phyloP scores from a whole-genome alignment of 2,113 vertebrate genomes.

The Tor tambroides region DNA sequence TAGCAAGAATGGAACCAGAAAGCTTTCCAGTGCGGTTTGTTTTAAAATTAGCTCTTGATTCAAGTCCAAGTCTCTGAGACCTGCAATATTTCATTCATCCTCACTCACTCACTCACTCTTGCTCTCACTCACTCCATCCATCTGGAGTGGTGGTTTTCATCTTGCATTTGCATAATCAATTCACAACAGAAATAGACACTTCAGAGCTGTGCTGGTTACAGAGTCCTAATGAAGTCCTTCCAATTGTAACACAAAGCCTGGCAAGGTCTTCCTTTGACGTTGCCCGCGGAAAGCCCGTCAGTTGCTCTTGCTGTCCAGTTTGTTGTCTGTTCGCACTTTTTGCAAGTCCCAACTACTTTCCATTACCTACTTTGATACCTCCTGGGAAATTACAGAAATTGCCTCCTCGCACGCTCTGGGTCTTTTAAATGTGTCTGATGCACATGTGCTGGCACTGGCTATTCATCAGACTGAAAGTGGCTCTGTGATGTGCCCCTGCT shows the following conservation, averaged over 20 bases:
- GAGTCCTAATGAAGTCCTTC: conserved; percentile 20
- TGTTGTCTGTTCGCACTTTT: neutral
- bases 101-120: conserved; percentile 36
- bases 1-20: neutral
- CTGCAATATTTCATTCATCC: conserved; percentile 13
- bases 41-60: conserved; percentile 22
- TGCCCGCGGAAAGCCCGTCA: neutral
- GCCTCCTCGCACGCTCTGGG: neutral
- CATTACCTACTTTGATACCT: conserved; percentile 29
- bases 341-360: neutral
- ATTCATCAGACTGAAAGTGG: conserved; percentile 12
- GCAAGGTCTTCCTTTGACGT: conserved; percentile 25
- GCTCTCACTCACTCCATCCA: neutral
- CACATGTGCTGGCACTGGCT: neutral
- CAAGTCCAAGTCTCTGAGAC: neutral
- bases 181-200: neutral
- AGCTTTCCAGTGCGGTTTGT: conserved; percentile 11
- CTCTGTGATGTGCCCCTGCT: conserved; percentile 20
- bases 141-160: conserved; percentile 26
- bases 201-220: conserved; percentile 2
- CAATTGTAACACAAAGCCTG: neutral
- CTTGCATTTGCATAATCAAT: conserved; percentile 24
- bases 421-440: conserved; percentile 20
- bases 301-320: neutral
- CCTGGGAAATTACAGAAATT: conserved; percentile 30